A percentile compares a stretch with the other conserved stretches of the same genome.
Evolutionary conservation across 2,797 vertebrate genomes (phyloP).

Genomic region (Crocidura indochinensis): DNA sequence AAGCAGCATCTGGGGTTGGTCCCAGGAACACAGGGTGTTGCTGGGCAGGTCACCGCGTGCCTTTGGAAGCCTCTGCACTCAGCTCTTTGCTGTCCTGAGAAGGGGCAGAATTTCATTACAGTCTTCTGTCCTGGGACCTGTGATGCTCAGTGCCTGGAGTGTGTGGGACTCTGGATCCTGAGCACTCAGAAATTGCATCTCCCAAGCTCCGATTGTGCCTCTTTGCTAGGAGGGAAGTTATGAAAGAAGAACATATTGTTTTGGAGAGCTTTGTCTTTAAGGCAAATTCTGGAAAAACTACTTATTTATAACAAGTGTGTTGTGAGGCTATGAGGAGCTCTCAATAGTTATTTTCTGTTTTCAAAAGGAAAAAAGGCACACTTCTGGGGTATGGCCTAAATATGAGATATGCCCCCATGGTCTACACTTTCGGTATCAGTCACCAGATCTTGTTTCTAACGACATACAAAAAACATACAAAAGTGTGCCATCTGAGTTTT

Average conservation of each 20-base stretch:
- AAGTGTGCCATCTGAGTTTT: no score
- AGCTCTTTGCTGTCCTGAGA: no score
- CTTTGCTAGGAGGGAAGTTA: conserved; percentile 6
- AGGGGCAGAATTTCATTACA: no score
- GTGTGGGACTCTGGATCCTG: no score
- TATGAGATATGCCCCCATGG: background rate
- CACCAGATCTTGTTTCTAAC: background rate
- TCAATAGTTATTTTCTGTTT: conserved; percentile 28
- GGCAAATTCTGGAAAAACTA: background rate
- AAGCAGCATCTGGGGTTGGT: background rate
- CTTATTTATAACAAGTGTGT: conserved; percentile 39
- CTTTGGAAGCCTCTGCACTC: no score
- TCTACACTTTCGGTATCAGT: background rate
- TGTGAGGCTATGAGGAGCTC: conserved; percentile 3
- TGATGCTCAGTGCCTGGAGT: no score
- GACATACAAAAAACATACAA: background rate
- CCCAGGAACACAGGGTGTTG: background rate
- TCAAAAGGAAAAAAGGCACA: conserved; percentile 34
- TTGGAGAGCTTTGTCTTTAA: conserved; percentile 37
- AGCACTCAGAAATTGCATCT: background rate
- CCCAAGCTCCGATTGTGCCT: conserved; percentile 6
- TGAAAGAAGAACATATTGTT: conserved; percentile 25
- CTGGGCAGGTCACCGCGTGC: no score
- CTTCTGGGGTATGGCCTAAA: background rate
- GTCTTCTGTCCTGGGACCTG: no score